phyloP scores from a whole-genome alignment of 2,113 vertebrate genomes.

The Epinephelus moara region DNA sequence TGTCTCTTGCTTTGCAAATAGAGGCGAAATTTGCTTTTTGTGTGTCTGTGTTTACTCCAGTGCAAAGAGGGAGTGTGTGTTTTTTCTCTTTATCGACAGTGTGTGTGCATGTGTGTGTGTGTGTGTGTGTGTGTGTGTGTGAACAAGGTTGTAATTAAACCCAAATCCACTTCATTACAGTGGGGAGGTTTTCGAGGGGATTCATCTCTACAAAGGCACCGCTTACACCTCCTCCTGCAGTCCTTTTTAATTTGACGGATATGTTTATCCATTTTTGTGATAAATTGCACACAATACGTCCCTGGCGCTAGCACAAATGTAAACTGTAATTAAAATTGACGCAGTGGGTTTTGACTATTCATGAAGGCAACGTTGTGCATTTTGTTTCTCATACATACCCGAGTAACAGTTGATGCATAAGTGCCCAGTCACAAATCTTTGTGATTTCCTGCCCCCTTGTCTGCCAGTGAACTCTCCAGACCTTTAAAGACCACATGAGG shows the following conservation, averaged over 20 bases:
- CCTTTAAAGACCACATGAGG: too few relatives aligned
- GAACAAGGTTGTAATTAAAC: conserved; percentile 70
- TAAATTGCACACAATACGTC: conserved; percentile 59
- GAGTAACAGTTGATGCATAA: conserved; percentile 7
- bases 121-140: background rate
- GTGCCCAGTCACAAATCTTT: background rate
- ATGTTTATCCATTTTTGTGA: conserved; percentile 67
- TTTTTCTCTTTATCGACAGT: conserved; percentile 33
- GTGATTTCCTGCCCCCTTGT: too few relatives aligned
- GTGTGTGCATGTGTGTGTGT: background rate
- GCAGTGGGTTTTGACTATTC: conserved; percentile 42
- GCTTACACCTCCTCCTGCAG: conserved; percentile 53
- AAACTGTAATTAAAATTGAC: conserved; percentile 70
- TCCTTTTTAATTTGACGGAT: conserved; percentile 73
- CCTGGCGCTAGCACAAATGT: conserved; percentile 44
- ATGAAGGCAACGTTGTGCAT: conserved; percentile 21
- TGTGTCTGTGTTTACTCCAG: conserved; percentile 26
- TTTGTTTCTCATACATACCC: conserved; percentile 27
- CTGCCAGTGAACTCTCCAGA: too few relatives aligned
- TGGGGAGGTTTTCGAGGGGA: conserved; percentile 48
- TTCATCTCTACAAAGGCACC: conserved; percentile 56
- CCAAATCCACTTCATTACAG: conserved; percentile 67
- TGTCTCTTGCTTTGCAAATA: conserved; percentile 33
- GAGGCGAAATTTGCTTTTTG: conserved; percentile 21
- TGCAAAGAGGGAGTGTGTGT: conserved; percentile 28